Evolutionary conservation across 1,140 invertebrate species (phyloP), one percentile per base, ranked within the genome.

Genomic region (Lordiphosa clarofinis): DNA sequence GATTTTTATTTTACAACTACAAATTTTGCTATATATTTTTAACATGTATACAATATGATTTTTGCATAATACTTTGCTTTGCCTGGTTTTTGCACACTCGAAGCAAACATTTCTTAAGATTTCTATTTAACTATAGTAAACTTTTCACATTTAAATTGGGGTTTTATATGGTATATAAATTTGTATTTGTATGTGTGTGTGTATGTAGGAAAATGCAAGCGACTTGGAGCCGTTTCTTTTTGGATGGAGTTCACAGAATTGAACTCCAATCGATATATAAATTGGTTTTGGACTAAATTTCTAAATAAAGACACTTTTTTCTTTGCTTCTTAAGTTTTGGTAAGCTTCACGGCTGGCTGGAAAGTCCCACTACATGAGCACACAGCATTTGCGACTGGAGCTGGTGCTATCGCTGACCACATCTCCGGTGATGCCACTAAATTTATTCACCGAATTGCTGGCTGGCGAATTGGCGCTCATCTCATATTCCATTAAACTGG

Each of bases 401-500:
- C 90, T 90, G 38, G 91, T 90, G 86, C 91, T 93, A 63, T 92
- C 92, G 46, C 92, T 91, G 53, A 93, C 90, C 67, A 92, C 92
- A 63, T 94, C 92, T 39, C 91, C 91, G 2, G 93, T 94, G 62
- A 93, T 91, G 7, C 93, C 93, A 33, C 92, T 92, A 68, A 94
- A 94, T 57, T 92, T 90, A 46, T 87, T 87, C 11, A 87, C 62
- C 21, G 63, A 65, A 37, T 49, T 67, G 24, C 90, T 75, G 10
- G 89, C 89, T 2, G 58, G 50, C 21, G 69, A 49, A 13, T 49
- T 47, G 10, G 62, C 57, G 36, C 57, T 49, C 8, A 36, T 57
- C 56, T 79, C 78, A 39, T 73, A 87, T 24, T 87, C 86, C 44
- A 78, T 36, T 7, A 75, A 48, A 42, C 62, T 78, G 33, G 81